A percentile compares a stretch with the other conserved stretches of the same genome.
Conservation (phyloP, 1,140 invertebrate genomes). For the Homalodisca vitripennis region DNA sequence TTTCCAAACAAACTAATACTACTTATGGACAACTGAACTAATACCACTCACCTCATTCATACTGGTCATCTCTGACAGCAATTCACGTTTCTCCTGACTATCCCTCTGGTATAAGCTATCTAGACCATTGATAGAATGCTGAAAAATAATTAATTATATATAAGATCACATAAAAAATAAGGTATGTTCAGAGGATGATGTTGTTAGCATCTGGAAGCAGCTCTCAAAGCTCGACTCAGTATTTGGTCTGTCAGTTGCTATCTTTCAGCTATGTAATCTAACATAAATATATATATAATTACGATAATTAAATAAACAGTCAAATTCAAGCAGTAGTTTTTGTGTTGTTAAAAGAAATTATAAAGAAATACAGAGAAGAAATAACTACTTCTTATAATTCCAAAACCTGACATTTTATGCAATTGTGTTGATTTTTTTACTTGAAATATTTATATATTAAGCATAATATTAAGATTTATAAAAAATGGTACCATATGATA, state of each 20-base stretch:
- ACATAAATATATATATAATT: neutral
- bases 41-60: conserved; percentile 24
- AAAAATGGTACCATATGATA: no score
- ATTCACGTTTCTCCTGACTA: conserved; percentile 11
- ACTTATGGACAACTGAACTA: no score
- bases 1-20: no score
- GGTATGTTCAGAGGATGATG: neutral
- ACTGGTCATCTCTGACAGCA: conserved; percentile 14
- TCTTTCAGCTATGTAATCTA: neutral
- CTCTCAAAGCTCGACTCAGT: neutral
- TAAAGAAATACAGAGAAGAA: no score
- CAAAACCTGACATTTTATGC: no score
- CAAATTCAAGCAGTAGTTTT: no score
- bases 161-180: neutral
- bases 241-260: neutral
- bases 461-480: no score
- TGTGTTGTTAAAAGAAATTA: no score
- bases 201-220: neutral
- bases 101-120: neutral
- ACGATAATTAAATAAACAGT: no score
- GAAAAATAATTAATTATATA: neutral
- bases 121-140: neutral
- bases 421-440: no score
- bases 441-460: no score
- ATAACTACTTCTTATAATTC: no score